Base-by-base conservation (phyloP, 1,140 invertebrate species). In the Temnothorax curvispinosus region DNA sequence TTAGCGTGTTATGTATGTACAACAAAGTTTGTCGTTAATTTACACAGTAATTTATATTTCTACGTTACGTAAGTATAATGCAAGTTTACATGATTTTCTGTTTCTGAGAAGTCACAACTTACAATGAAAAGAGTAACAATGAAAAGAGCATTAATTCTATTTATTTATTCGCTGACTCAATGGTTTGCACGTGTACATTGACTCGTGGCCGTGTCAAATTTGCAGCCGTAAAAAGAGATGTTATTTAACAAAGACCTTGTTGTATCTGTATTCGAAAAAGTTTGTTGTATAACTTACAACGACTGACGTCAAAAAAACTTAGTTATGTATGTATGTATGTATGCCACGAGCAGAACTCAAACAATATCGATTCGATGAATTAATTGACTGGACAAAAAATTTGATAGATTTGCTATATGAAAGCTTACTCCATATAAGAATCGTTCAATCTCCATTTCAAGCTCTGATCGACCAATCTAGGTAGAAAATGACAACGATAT, bases 361-460 rank as follows among this genome's bases (percentile, higher is more conserved):
- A 47, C 18, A 47, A 35, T 78, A 35, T 78, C 32, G 27, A 50
- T 62, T 78, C 27, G 41, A 27, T 47, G n/a, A 41, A 80, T 6
- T 50, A 65, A 78, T 21, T 35, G 35, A 80, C 69, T 52, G 32
- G 56, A 58, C 52, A 38, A 65, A n/a, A 50, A 50, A 38, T 52
- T 80, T 56, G 11, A 44, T 27, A 71, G 35, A 69, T 18, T 71
- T 44, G 64, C 47, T 56, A 71, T 71, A 81, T 41, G 7, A 13
- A 38, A 81, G 3, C 32, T 27, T 32, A 32, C 8, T 52, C 41
- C 3, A 21, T 65, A 44, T 41, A 65, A 50, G 15, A 52, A 44
- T 44, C 38, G 78, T n/a, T 80, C 44, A 52, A 80, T 80, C 47
- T 80, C 60, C 9, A 80, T 80, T 67, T 67, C 27, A 50, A 67